A percentile compares a stretch with the other conserved stretches of the same genome.
These are phyloP conservation scores for Oconnorella tubifera DNA, from an alignment of 2,888 invertebrate genomes.

Conservation along the genomic window DNA sequence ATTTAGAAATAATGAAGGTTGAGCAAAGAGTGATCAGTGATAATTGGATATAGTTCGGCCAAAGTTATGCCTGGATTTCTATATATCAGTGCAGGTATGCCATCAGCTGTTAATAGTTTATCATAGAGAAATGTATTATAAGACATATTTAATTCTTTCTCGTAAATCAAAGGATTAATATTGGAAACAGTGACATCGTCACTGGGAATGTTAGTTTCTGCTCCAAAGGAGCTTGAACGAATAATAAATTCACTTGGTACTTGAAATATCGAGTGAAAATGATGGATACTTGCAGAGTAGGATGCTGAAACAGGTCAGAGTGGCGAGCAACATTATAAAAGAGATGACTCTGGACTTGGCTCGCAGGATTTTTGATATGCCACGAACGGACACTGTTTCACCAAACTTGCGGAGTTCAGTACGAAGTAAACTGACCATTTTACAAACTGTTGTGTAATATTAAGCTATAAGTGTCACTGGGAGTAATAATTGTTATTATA, in stretches of 20 bases:
- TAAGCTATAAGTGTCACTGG: too few species aligned
- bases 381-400: background rate
- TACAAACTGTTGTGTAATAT: too few species aligned
- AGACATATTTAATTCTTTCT: background rate
- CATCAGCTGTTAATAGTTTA: too few species aligned
- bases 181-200: background rate
- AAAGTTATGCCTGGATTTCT: too few species aligned
- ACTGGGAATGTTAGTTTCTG: background rate
- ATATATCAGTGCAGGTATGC: too few species aligned
- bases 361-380: background rate
- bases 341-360: background rate
- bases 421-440: too few species aligned
- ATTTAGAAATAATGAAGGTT: background rate
- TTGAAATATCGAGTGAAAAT: background rate
- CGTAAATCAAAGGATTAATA: background rate
- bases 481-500: too few species aligned
- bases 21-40: too few species aligned
- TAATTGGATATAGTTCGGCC: too few species aligned
- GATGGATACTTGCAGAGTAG: background rate
- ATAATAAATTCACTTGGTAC: background rate
- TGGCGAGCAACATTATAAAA: background rate
- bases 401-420: background rate
- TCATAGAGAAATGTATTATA: too few species aligned
- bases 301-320: background rate
- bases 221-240: background rate